Conservation (phyloP, 2,888 invertebrate species). For the Hypomecis atomaria region DNA sequence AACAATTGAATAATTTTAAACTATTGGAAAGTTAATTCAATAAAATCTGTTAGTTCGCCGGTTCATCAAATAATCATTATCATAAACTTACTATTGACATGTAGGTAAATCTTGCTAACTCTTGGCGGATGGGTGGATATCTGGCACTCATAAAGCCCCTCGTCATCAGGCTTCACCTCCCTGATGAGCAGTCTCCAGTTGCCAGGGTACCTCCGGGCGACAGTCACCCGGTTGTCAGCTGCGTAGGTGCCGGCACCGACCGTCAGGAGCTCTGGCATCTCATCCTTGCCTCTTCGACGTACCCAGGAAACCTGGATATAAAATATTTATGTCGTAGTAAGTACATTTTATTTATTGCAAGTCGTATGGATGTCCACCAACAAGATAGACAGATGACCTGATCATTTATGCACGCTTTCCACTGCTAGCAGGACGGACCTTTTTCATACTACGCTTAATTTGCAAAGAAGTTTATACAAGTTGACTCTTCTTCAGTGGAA, state of each 20-base stretch:
- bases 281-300: constrained; percentile 82
- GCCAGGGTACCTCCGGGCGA: constrained; percentile 86
- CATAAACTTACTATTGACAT: constrained; percentile 85
- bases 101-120: constrained; percentile 87
- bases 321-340: background rate
- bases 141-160: constrained; percentile 89
- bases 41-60: no score
- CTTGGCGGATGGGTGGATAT: constrained; percentile 89
- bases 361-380: no score
- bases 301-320: constrained; percentile 88
- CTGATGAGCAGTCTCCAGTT: constrained; percentile 87
- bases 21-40: no score
- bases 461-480: no score
- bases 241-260: constrained; percentile 89
- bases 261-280: constrained; percentile 88
- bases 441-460: no score
- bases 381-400: no score
- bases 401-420: no score
- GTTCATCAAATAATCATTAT: no score
- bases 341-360: no score
- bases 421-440: no score
- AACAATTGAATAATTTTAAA: no score
- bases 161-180: constrained; percentile 87
- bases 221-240: constrained; percentile 87
- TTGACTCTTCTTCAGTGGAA: no score